phyloP scores from a whole-genome alignment of 2,888 invertebrate genomes.

The Plemyria rubiginata region DNA sequence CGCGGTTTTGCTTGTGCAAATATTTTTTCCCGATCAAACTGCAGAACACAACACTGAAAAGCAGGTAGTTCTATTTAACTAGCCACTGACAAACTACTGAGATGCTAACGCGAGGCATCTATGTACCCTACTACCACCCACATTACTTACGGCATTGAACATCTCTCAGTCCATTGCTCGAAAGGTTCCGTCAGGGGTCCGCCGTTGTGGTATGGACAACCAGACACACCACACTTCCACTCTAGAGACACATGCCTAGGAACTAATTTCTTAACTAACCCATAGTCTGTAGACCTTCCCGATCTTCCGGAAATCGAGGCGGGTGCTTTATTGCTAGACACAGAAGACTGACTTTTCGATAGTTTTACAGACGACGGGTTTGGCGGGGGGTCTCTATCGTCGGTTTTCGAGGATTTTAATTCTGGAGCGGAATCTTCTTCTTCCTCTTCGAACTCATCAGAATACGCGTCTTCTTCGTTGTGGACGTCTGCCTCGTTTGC shows the following conservation, averaged over 20 bases:
- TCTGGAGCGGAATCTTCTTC: slow-evolving; percentile 56
- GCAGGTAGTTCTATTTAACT: neutral
- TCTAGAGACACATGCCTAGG: slow-evolving; percentile 22
- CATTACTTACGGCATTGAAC: slow-evolving; percentile 25
- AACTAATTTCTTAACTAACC: slow-evolving; percentile 54
- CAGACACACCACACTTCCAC: slow-evolving; percentile 23
- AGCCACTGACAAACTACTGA: neutral
- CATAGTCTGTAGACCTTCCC: slow-evolving; percentile 68
- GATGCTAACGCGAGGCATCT: neutral
- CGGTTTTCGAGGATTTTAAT: slow-evolving; percentile 49
- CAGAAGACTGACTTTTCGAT: slow-evolving; percentile 67
- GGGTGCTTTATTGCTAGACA: slow-evolving; percentile 55
- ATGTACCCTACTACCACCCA: slow-evolving; percentile 8
- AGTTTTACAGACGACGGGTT: slow-evolving; percentile 57
- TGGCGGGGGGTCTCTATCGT: slow-evolving; percentile 42
- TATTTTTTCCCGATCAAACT: too few relatives aligned
- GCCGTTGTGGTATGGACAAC: slow-evolving; percentile 20
- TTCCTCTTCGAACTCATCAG: slow-evolving; percentile 80
- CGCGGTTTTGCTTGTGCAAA: too few relatives aligned
- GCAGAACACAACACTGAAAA: too few relatives aligned
- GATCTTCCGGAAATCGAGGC: slow-evolving; percentile 68
- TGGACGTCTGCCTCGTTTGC: slow-evolving; percentile 39
- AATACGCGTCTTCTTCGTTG: slow-evolving; percentile 67
- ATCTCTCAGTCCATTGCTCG: slow-evolving; percentile 19
- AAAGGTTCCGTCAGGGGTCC: slow-evolving; percentile 11